Conservation (phyloP, 2,888 invertebrate genomes). For the Apamea sordens region DNA sequence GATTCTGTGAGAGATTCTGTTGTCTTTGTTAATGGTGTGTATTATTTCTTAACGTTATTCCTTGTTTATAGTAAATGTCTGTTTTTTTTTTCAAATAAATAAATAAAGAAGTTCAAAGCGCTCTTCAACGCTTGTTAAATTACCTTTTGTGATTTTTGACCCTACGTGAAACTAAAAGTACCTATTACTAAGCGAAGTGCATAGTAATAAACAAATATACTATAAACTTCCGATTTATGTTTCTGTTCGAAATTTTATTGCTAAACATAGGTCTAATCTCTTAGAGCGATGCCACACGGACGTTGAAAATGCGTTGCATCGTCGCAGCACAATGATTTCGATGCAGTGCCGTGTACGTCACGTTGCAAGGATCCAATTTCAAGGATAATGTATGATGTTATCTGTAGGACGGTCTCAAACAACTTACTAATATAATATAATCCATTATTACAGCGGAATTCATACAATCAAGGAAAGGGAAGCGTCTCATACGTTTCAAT, state of each 20-base stretch:
- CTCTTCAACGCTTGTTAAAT: background rate
- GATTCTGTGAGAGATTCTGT: background rate
- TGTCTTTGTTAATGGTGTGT: background rate
- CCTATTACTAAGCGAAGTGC: background rate
- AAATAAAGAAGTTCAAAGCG: background rate
- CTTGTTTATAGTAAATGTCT: background rate
- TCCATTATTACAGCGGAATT: conserved; percentile 30
- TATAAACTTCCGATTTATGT: background rate
- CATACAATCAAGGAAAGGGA: conserved; percentile 36
- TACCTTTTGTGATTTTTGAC: background rate
- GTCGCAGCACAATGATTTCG: too few species aligned
- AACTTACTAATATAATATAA: background rate
- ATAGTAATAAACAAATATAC: too few species aligned
- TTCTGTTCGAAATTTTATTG: background rate
- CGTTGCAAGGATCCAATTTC: background rate
- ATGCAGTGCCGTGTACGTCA: too few species aligned
- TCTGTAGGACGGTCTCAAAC: background rate
- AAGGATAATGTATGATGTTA: background rate
- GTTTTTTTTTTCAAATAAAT: background rate
- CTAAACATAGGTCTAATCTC: background rate
- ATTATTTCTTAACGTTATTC: too few species aligned
- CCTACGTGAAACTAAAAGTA: background rate
- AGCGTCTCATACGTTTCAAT: conserved; percentile 36
- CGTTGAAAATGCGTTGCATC: too few species aligned
- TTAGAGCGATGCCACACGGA: too few species aligned